Percentiles rank a stretch among this genome's conserved stretches.
Conservation (phyloP, 2,797 vertebrate genomes). For the Gymnoscopelus braueri region DNA sequence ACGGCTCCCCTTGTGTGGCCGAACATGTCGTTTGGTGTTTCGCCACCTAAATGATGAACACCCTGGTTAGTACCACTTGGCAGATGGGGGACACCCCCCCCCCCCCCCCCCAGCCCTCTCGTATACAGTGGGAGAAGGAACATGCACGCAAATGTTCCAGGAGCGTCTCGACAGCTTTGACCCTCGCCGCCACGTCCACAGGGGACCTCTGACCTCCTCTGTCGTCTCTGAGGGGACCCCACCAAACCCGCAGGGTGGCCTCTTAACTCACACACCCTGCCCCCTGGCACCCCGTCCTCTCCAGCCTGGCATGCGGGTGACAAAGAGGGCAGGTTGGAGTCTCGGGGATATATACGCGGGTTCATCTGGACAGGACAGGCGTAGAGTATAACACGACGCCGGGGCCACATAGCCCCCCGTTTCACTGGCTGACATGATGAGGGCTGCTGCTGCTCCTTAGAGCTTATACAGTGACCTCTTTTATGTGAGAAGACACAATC, state of each 20-base stretch:
- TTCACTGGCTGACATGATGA: constrained; percentile 64
- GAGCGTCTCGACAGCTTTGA: constrained; percentile 61
- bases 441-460: constrained; percentile 58
- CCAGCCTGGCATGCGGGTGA: constrained; percentile 73
- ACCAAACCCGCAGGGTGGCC: constrained; percentile 54
- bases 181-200: constrained; percentile 34
- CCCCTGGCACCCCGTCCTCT: constrained; percentile 61
- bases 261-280: constrained; percentile 51
- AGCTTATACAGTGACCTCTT: constrained; percentile 72
- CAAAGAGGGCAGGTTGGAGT: constrained; percentile 69
- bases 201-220: constrained; percentile 73
- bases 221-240: constrained; percentile 74
- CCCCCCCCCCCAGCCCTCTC: constrained; percentile 38
- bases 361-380: constrained; percentile 64
- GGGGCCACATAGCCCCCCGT: constrained; percentile 58
- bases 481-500: constrained; percentile 60
- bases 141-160: constrained; percentile 68
- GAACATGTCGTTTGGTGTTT: constrained; percentile 47
- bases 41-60: constrained; percentile 72
- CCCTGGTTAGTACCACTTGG: constrained; percentile 70
- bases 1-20: neutral
- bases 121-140: constrained; percentile 53
- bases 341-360: constrained; percentile 47
- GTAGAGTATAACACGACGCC: constrained; percentile 56
- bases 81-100: constrained; percentile 75